These are phyloP conservation scores for Chouioia cunea DNA, from an alignment of 2,888 invertebrate genomes.

Conservation along the genomic window DNA sequence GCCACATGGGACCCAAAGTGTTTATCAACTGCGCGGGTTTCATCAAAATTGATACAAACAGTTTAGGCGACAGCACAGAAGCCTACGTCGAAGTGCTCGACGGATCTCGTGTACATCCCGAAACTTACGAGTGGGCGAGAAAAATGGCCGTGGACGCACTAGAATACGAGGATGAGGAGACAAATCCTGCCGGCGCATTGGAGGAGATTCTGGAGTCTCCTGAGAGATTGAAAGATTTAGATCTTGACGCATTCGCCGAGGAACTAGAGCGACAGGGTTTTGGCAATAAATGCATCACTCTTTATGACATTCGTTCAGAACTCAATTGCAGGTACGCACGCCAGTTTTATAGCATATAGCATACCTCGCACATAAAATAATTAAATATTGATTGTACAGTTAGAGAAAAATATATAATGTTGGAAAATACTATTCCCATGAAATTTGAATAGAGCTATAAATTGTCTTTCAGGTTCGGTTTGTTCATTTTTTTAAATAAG, in stretches of 20 bases:
- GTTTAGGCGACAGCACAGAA: slow-evolving; percentile 92
- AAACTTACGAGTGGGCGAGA: slow-evolving; percentile 99
- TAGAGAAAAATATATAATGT: too few relatives aligned
- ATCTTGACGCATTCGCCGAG: slow-evolving; percentile 98
- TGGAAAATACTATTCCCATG: too few relatives aligned
- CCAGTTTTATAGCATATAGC: too few relatives aligned
- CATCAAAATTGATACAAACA: slow-evolving; percentile 97
- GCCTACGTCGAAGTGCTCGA: slow-evolving; percentile 96
- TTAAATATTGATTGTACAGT: too few relatives aligned
- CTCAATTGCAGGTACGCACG: slow-evolving; percentile 89
- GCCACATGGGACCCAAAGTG: slow-evolving; percentile 98
- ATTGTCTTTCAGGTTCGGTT: too few relatives aligned
- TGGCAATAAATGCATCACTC: slow-evolving; percentile 90
- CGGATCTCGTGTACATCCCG: slow-evolving; percentile 97
- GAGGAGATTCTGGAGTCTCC: slow-evolving; percentile 98
- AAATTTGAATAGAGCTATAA: too few relatives aligned
- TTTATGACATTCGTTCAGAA: slow-evolving; percentile 97
- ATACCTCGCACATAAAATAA: too few relatives aligned
- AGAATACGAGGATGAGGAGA: slow-evolving; percentile 97
- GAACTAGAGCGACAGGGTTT: slow-evolving; percentile 92
- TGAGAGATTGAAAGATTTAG: slow-evolving; percentile 92
- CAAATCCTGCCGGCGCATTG: slow-evolving; percentile 96
- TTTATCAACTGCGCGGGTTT: slow-evolving; percentile 99
- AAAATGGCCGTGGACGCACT: slow-evolving; percentile 99
- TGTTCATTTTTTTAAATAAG: too few relatives aligned